phyloP scores from a whole-genome alignment of 2,113 vertebrate species.

The Mirounga angustirostris region DNA sequence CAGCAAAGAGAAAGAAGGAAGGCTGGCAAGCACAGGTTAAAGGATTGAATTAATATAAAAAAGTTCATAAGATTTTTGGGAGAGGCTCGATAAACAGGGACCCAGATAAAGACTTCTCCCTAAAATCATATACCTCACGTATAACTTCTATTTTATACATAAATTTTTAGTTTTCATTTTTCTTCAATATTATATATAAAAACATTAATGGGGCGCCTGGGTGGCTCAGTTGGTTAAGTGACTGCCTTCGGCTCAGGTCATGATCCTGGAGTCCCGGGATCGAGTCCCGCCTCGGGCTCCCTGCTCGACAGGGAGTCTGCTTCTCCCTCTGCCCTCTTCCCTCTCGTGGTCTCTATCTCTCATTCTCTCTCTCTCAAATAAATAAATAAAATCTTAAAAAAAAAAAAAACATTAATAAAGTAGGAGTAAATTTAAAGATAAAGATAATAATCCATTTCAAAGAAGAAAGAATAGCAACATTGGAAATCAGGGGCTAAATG shows the following conservation, averaged over 20 bases:
- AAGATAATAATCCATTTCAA: neutral
- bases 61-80: neutral
- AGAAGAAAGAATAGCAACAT: neutral
- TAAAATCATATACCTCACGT: neutral
- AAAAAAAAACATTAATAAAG: neutral
- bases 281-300: no score
- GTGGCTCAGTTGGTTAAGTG: no score
- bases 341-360: no score
- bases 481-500: neutral
- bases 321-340: no score
- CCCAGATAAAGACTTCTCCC: neutral
- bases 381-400: no score
- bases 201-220: neutral
- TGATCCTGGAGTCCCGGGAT: no score
- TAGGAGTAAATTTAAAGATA: neutral
- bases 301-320: no score
- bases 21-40: neutral
- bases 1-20: neutral
- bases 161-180: neutral
- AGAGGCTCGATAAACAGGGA: rapidly evolving
- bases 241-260: no score
- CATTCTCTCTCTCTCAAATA: no score
- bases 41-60: neutral
- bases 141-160: neutral
- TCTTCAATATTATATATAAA: neutral